These are phyloP conservation scores for Pristionchus fissidentatus DNA, from an alignment of 2,888 invertebrate species.

Conservation along the genomic window DNA sequence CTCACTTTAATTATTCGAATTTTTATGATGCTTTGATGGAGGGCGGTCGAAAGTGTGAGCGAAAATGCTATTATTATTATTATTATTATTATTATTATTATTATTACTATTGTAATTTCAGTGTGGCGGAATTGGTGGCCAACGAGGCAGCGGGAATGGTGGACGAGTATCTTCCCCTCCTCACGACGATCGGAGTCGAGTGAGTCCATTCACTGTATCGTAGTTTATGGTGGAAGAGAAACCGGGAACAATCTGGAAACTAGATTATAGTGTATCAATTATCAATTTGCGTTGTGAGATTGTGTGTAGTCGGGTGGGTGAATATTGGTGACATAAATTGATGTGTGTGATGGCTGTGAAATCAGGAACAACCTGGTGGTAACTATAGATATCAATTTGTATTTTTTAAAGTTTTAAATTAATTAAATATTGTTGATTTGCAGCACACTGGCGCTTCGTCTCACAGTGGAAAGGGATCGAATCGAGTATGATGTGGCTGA, in stretches of 20 bases:
- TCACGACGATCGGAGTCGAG: constrained; percentile 59
- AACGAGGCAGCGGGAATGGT: constrained; percentile 61
- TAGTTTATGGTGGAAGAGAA: neutral
- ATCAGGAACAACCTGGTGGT: neutral
- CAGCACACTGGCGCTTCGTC: constrained; percentile 59
- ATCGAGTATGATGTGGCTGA: constrained; percentile 63
- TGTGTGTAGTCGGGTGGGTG: neutral
- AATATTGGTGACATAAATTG: neutral
- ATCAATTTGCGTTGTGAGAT: neutral
- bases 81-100: no score
- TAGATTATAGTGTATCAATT: no score
- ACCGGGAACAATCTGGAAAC: no score
- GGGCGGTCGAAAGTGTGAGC: no score
- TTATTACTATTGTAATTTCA: constrained; percentile 39
- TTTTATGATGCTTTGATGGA: neutral
- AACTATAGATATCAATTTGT: no score
- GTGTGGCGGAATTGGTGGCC: constrained; percentile 65
- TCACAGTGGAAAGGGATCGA: constrained; percentile 57
- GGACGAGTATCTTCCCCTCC: constrained; percentile 60
- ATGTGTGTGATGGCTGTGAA: neutral
- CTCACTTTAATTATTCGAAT: no score
- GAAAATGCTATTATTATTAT: no score
- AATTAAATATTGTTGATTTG: neutral
- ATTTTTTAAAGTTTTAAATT: neutral
- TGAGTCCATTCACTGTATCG: constrained; percentile 47